Evolutionary conservation across 2,797 vertebrate genomes (phyloP).

Genomic region (Clarias fuscus): DNA sequence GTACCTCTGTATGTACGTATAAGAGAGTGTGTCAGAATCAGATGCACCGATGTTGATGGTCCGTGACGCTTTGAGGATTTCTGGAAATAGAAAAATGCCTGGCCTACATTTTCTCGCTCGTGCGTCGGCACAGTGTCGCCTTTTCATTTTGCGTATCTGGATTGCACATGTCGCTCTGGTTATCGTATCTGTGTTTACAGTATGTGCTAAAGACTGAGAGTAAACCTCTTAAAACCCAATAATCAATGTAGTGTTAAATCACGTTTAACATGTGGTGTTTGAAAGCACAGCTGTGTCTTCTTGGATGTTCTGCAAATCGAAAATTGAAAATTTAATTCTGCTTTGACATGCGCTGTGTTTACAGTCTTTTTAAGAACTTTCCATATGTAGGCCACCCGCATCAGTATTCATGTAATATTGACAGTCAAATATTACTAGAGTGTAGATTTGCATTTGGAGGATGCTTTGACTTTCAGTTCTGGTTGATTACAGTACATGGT

Average conservation of each 20-base stretch:
- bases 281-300: not conserved
- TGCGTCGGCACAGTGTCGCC: not conserved
- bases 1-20: not conserved
- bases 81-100: slow-evolving; percentile 22
- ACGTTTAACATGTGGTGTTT: not conserved
- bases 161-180: not conserved
- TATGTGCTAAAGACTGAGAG: not conserved
- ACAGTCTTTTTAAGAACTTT: not conserved
- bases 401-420: not conserved
- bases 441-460: not conserved
- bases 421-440: not conserved
- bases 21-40: not conserved
- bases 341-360: not conserved
- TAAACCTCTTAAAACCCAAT: slow-evolving; percentile 4
- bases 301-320: not conserved
- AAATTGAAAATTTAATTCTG: not conserved
- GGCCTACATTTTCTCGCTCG: slow-evolving; percentile 30
- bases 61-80: slow-evolving; percentile 29
- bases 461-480: not conserved
- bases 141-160: not conserved
- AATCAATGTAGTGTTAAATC: not conserved
- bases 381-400: slow-evolving; percentile 12
- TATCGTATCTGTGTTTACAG: not conserved
- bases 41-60: slow-evolving; percentile 26
- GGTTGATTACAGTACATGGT: not conserved